Evolutionary conservation across 2,113 vertebrate genomes (phyloP).

Genomic region (Ammospiza nelsoni): DNA sequence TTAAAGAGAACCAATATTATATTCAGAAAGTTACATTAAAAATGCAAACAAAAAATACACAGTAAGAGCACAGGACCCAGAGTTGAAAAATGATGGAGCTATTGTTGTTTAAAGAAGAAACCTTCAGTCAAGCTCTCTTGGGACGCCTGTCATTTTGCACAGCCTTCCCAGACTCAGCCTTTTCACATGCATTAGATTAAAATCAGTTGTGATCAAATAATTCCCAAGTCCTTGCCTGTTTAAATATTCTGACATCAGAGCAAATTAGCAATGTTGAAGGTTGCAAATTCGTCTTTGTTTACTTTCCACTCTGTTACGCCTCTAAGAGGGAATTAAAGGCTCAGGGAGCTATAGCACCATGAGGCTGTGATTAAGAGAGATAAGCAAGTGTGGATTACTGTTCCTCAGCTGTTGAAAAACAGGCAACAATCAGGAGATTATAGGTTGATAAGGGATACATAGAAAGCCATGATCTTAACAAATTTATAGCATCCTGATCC

Average conservation of each 20-base stretch:
- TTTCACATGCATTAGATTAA: conserved; percentile 80
- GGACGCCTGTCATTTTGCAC: conserved; percentile 74
- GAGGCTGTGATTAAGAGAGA: conserved; percentile 83
- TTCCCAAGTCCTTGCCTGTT: conserved; percentile 76
- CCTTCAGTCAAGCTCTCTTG: conserved; percentile 72
- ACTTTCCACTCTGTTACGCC: conserved; percentile 82
- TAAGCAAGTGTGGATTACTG: conserved; percentile 81
- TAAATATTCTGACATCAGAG: conserved; percentile 86
- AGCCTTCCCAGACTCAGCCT: conserved; percentile 69
- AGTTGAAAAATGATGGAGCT: conserved; percentile 67
- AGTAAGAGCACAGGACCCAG: conserved; percentile 13
- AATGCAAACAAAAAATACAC: conserved; percentile 19
- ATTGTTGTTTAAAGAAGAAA: conserved; percentile 74
- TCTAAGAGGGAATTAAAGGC: conserved; percentile 85
- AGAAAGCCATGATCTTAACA: conserved; percentile 72
- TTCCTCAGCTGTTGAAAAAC: conserved; percentile 79
- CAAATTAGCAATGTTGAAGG: conserved; percentile 84
- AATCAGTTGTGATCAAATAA: conserved; percentile 80
- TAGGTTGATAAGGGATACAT: conserved; percentile 74
- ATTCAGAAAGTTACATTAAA: conserved; percentile 18
- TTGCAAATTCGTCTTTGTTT: conserved; percentile 85
- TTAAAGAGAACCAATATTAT: background rate
- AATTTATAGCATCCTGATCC: conserved; percentile 53
- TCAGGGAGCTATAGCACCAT: conserved; percentile 73
- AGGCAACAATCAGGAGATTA: conserved; percentile 81